phyloP scores from a whole-genome alignment of 1,140 invertebrate genomes.

The Drosophila setifemur region DNA sequence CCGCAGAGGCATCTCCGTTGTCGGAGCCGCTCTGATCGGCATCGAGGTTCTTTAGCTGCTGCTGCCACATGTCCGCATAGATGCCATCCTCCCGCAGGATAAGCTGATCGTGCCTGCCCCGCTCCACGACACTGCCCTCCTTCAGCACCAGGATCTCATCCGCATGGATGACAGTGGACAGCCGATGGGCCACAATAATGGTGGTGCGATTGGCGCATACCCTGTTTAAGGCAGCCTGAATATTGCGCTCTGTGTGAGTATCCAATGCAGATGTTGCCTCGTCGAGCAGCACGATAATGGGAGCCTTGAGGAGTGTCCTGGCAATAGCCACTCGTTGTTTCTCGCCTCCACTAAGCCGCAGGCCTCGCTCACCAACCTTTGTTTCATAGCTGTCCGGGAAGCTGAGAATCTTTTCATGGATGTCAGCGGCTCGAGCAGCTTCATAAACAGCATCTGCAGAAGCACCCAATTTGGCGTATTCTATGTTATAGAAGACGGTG shows the following conservation, averaged over 20 bases:
- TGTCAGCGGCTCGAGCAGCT: conserved; percentile 95
- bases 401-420: conserved; percentile 94
- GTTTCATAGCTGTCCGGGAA: conserved; percentile 96
- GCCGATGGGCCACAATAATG: conserved; percentile 94
- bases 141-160: conserved; percentile 96
- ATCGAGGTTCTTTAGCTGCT: conserved; percentile 88
- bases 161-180: conserved; percentile 96
- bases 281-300: conserved; percentile 93
- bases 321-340: conserved; percentile 97
- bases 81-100: conserved; percentile 85
- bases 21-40: conserved; percentile 44
- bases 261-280: conserved; percentile 95
- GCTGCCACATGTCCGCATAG: conserved; percentile 95
- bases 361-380: conserved; percentile 91
- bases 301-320: conserved; percentile 93
- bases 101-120: conserved; percentile 93
- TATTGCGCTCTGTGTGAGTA: conserved; percentile 92
- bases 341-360: conserved; percentile 93
- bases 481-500: conserved; percentile 97
- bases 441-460: conserved; percentile 92
- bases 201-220: conserved; percentile 94
- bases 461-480: conserved; percentile 93
- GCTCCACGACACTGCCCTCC: conserved; percentile 95
- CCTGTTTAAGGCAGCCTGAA: conserved; percentile 89
- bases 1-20: conserved; percentile 1